Evolutionary conservation across 2,797 vertebrate species (phyloP), one percentile per base, ranked within the genome.

Genomic region (Tolypeutes matacus): DNA sequence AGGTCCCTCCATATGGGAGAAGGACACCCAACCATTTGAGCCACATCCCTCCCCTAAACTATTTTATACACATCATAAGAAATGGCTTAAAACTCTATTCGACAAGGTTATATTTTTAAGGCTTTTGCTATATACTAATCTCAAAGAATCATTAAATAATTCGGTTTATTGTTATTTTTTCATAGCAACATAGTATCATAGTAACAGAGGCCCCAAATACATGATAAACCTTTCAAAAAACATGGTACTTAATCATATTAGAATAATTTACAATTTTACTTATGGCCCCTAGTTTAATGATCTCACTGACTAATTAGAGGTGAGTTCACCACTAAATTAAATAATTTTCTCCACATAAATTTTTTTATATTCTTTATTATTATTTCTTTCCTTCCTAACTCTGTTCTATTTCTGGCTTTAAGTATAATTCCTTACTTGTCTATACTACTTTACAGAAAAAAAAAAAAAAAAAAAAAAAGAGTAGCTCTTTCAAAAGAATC

Each of bases 221-320:
- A 76, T 72, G 49, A 85, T 56, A 76, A 82, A 89, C n/a, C 78
- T 25, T 51, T 89, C 9, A 51, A 84, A 86, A 76, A 49, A 60
- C 23, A 56, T 86, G 49, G 65, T 23, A 86, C 89, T 94, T 96
- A 91, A 86, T 89, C 36, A 31, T 62, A 84, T 9, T 49, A 64
- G 4, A 53, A 78, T 5, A 92, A 56, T 53, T 56, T 36, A 86
- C 29, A 89, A 23, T 80, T 95, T 89, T 81, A 86, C 34, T 86
- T 69, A 46, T 51, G 17, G 17, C 10, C 5, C 81, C 34, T 64
- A 27, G 25, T 82, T 93, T 89, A 93, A 83, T 80, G 51, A 91
- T 81, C 85, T 86, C 62, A 67, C 9, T 84, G 60, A 93, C 49
- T 92, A 94, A 91, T 72, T 83, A 92, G 58, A 95, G 39, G 25